Conservation (phyloP, 2,888 invertebrate species). For the Noctuana brunneofusca region DNA sequence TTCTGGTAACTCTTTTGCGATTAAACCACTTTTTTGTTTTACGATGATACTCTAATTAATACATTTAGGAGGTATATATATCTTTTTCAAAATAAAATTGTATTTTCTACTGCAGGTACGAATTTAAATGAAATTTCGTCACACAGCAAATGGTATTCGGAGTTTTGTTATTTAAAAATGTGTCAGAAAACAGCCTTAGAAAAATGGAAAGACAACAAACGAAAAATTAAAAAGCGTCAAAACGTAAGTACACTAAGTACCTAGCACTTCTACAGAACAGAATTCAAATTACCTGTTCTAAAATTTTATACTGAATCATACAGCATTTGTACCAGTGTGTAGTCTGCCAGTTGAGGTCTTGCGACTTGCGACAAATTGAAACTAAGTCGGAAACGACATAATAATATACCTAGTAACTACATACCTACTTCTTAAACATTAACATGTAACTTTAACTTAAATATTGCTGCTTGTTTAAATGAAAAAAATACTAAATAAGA, state of each 20-base stretch:
- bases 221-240: slow-evolving; percentile 46
- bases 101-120: slow-evolving; percentile 45
- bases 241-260: not conserved
- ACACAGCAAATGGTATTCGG: slow-evolving; percentile 66
- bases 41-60: not conserved
- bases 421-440: too few species aligned
- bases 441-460: too few species aligned
- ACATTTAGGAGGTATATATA: not conserved
- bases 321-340: too few species aligned
- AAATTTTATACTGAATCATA: too few species aligned
- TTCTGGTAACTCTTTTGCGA: slow-evolving; percentile 47
- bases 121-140: slow-evolving; percentile 49
- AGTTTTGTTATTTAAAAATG: slow-evolving; percentile 59
- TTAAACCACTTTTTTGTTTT: not conserved
- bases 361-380: too few species aligned
- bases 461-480: too few species aligned
- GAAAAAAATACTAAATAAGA: too few species aligned
- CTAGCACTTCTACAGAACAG: too few species aligned
- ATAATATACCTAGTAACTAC: too few species aligned
- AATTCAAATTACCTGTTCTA: too few species aligned
- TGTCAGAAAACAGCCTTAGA: slow-evolving; percentile 64
- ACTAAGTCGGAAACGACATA: too few species aligned
- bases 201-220: slow-evolving; percentile 63
- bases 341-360: too few species aligned
- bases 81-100: not conserved